Percentiles rank a stretch among this genome's conserved stretches.
These are phyloP conservation scores for Scaptomyza caliginosa DNA, from an alignment of 2,888 invertebrate species.

Conservation along the genomic window DNA sequence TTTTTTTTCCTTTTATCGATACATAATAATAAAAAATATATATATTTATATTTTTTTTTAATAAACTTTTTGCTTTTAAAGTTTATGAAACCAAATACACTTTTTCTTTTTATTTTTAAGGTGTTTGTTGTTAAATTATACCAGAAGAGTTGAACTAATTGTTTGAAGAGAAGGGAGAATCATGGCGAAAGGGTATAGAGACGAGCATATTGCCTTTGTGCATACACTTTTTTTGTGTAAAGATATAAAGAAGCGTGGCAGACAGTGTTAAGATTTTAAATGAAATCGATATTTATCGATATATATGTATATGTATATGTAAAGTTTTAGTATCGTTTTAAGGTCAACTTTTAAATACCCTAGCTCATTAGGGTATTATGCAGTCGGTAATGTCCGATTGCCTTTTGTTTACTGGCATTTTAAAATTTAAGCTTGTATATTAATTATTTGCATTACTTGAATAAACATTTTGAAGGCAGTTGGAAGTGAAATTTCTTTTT, in stretches of 20 bases:
- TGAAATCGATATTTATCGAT: neutral
- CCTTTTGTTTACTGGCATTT: constrained; percentile 7
- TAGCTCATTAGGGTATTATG: neutral
- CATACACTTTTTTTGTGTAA: too few species aligned
- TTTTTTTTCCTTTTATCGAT: constrained; percentile 55
- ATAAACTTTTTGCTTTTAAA: constrained; percentile 59
- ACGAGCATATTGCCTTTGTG: too few species aligned
- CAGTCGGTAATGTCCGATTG: constrained; percentile 2
- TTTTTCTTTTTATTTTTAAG: constrained; percentile 55
- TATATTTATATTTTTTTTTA: constrained; percentile 47
- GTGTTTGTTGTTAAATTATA: constrained; percentile 21
- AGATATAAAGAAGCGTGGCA: too few species aligned
- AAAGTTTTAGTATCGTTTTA: neutral
- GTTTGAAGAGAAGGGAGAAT: too few species aligned
- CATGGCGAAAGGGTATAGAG: too few species aligned
- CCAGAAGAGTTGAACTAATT: too few species aligned
- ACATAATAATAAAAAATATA: constrained; percentile 74
- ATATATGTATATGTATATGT: neutral
- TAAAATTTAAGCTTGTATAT: constrained; percentile 16
- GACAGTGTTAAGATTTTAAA: neutral
- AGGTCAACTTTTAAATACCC: neutral
- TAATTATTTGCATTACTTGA: constrained; percentile 15
- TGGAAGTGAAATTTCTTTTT: constrained; percentile 44
- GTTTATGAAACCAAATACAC: constrained; percentile 74
- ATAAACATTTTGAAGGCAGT: constrained; percentile 62